Percentiles rank a stretch among this genome's conserved stretches.
These are phyloP conservation scores for Sphecodes monilicornis DNA, from an alignment of 2,888 invertebrate genomes.

Conservation along the genomic window DNA sequence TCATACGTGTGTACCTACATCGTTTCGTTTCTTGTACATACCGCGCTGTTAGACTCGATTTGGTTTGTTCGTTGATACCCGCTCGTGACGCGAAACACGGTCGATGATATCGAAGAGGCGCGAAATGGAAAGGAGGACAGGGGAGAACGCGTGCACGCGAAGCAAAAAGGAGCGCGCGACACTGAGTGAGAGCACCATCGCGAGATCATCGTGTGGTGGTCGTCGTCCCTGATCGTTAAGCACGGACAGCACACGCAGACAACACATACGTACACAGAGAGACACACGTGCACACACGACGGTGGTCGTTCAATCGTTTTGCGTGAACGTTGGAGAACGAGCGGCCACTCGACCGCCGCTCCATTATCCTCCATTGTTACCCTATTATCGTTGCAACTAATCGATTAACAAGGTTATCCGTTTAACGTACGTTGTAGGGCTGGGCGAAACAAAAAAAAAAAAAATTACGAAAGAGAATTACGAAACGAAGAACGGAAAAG, in stretches of 20 bases:
- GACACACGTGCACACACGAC: not conserved
- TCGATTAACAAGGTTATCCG: conserved; percentile 50
- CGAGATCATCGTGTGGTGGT: conserved; percentile 13
- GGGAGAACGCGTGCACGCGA: not conserved
- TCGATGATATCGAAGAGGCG: conserved; percentile 1
- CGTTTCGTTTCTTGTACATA: not conserved
- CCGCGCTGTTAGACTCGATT: not conserved
- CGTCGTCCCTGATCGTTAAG: conserved; percentile 21
- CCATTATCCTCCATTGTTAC: conserved; percentile 61
- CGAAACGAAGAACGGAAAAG: not conserved
- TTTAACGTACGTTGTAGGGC: conserved; percentile 48
- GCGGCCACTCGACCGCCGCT: conserved; percentile 49
- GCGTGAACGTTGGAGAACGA: conserved; percentile 35
- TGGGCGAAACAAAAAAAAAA: conserved; percentile 29
- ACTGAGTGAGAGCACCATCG: not conserved
- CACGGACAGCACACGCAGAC: conserved; percentile 10
- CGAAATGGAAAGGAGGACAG: not conserved
- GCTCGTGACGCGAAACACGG: not conserved
- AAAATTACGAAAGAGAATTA: conserved; percentile 31
- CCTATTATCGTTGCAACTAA: conserved; percentile 58
- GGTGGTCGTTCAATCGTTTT: conserved; percentile 40
- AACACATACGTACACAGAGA: not conserved
- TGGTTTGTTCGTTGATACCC: not conserved
- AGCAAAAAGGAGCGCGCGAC: not conserved
- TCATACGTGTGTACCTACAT: not conserved